A percentile compares a stretch with the other conserved stretches of the same genome.
These are phyloP conservation scores for Eonycteris spelaea DNA, from an alignment of 2,113 vertebrate species.

Conservation along the genomic window DNA sequence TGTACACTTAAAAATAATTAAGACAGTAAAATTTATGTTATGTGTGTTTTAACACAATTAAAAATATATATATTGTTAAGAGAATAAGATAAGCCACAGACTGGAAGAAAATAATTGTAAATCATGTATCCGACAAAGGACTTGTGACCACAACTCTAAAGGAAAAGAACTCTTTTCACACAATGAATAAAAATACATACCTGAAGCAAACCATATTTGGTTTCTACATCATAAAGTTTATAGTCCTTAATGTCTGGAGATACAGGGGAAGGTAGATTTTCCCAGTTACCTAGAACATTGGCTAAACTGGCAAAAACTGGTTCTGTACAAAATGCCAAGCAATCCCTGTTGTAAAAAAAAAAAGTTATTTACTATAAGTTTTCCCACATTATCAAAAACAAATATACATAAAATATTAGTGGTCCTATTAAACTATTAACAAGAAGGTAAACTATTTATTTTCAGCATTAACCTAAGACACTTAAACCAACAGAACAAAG, in stretches of 20 bases:
- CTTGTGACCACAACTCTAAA: background rate
- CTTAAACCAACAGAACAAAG: background rate
- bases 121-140: background rate
- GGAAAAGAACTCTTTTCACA: background rate
- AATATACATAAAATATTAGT: slow-evolving; percentile 51
- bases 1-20: background rate
- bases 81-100: background rate
- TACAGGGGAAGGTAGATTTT: slow-evolving; percentile 93
- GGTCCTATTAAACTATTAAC: background rate
- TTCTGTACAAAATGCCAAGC: slow-evolving; percentile 98
- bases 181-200: slow-evolving; percentile 81
- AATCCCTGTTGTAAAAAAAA: slow-evolving; percentile 87
- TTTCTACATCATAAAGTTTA: slow-evolving; percentile 97
- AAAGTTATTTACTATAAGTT: slow-evolving; percentile 17
- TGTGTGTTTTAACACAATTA: background rate
- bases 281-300: slow-evolving; percentile 96
- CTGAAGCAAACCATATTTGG: slow-evolving; percentile 97
- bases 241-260: slow-evolving; percentile 96
- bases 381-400: background rate
- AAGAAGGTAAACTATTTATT: slow-evolving; percentile 11
- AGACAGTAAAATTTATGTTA: background rate
- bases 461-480: background rate
- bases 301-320: slow-evolving; percentile 97
- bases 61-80: background rate
- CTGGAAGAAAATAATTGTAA: background rate